These are phyloP conservation scores for Willowsia nigromaculata DNA, from an alignment of 2,888 invertebrate genomes.

Conservation along the genomic window DNA sequence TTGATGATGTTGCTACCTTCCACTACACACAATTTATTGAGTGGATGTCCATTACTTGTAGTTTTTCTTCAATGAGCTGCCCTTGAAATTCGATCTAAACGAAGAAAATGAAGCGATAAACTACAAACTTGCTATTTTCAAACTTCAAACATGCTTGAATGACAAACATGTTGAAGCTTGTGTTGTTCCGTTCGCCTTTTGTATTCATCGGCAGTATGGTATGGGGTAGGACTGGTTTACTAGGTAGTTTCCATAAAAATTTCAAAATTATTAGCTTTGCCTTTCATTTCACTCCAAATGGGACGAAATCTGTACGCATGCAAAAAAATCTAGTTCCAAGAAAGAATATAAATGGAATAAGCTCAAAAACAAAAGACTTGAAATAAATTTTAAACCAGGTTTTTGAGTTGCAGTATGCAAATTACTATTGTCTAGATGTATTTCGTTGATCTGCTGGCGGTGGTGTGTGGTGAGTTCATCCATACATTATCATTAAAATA, in stretches of 20 bases:
- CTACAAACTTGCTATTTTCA: background rate
- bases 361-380: background rate
- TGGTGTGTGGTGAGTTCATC: constrained; percentile 26
- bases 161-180: background rate
- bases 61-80: background rate
- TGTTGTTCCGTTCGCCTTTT: background rate
- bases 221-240: background rate
- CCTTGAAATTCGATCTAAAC: background rate
- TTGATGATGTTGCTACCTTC: background rate
- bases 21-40: constrained; percentile 1
- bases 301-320: background rate
- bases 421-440: constrained; percentile 7
- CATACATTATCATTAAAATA: constrained; percentile 60
- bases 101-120: constrained; percentile 10
- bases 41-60: background rate
- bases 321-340: constrained; percentile 3
- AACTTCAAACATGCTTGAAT: background rate
- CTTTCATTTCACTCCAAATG: constrained; percentile 48
- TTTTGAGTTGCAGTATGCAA: constrained; percentile 22
- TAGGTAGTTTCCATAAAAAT: constrained; percentile 32
- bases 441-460: background rate
- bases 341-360: background rate
- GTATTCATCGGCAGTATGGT: background rate
- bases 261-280: constrained; percentile 42
- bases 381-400: background rate